Evolutionary conservation across 53 echinoderm and acorn worm species (phyloP), one percentile per base, ranked within the genome.

Genomic region (Luidia sarsii): DNA sequence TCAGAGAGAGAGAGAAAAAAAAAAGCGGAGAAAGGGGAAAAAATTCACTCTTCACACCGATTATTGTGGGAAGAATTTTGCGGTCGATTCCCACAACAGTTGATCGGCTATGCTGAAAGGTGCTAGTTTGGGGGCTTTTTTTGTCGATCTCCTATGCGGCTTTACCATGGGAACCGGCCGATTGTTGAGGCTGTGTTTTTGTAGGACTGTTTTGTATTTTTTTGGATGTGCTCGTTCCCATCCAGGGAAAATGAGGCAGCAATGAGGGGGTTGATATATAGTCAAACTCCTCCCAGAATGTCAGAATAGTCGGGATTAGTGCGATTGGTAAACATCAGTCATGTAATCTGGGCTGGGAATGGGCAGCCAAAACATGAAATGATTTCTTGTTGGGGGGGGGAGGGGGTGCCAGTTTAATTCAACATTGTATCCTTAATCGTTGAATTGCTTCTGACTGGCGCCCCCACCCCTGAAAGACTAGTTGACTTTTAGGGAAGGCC

Each of bases 41-140:
- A 39, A 45, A 14, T 35, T 8, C n/a, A 30, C 2, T 7, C 29
- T 59, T 77, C 61, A 77, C 77, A 77, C 77, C 60, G 59, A 4
- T 19, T 21, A 28, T 77, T 77, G 77, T 77, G 77, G 77, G 77
- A 77, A 60, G 77, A 45, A 77, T 77, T 39, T 20, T 20, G 33
- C 10, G 41, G 43, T 45, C 46, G 61, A 59, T 77, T 77, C 77
- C 77, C 77, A 77, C 11, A 30, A 77, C 55, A 77, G 32, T 39
- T 77, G 59, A 39, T 8, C 30, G 9, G 29, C n/a, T 43, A 0
- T 21, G 57, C 45, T 39, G 33, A 48, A 48, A 77, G 37, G 48
- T 16, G 31, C 2, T 29, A 25, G 13, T 18, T 13, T 69, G n/a
- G 31, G 30, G 28, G 4, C 24, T 16, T 8, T 60, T 27, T 60